Conservation (phyloP, 1,140 invertebrate species). For the Drosophila pseudoananassae region DNA sequence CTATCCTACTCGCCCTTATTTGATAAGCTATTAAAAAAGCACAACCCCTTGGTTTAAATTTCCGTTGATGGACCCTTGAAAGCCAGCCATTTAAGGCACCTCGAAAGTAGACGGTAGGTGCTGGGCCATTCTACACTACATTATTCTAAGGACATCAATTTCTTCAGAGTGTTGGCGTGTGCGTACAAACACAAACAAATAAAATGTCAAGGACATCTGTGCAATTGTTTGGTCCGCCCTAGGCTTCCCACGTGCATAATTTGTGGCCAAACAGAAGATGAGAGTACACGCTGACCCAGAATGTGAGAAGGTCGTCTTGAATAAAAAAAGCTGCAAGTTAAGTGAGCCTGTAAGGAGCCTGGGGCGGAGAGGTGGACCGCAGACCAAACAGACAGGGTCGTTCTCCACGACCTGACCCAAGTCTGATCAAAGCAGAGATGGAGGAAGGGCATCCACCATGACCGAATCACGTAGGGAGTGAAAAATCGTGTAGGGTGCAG, state of each 20-base stretch:
- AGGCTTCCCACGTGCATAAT: slow-evolving; percentile 70
- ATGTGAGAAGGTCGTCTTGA: slow-evolving; percentile 1
- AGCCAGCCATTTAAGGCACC: slow-evolving; percentile 39
- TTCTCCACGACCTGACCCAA: slow-evolving; percentile 41
- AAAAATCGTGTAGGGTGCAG: not conserved
- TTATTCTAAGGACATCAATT: slow-evolving; percentile 61
- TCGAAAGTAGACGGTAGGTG: slow-evolving; percentile 39
- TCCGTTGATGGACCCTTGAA: slow-evolving; percentile 39
- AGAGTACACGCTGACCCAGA: slow-evolving; percentile 6
- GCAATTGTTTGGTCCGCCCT: slow-evolving; percentile 45
- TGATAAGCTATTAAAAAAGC: slow-evolving; percentile 3
- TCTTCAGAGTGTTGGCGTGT: slow-evolving; percentile 25
- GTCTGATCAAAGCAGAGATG: slow-evolving; percentile 17
- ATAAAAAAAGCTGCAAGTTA: slow-evolving; percentile 48
- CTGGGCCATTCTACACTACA: slow-evolving; percentile 16
- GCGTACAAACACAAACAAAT: slow-evolving; percentile 57
- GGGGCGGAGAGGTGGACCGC: slow-evolving; percentile 8
- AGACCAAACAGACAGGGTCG: slow-evolving; percentile 28
- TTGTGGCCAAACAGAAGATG: slow-evolving; percentile 56
- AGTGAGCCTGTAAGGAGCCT: slow-evolving; percentile 29
- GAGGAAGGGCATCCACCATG: slow-evolving; percentile 4
- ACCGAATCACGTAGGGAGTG: slow-evolving; percentile 38
- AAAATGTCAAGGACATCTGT: slow-evolving; percentile 70
- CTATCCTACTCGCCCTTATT: no score
- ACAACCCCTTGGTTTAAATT: slow-evolving; percentile 5